Evolutionary conservation across 2,113 vertebrate genomes (phyloP).

Genomic region (Apodemus speciosus): DNA sequence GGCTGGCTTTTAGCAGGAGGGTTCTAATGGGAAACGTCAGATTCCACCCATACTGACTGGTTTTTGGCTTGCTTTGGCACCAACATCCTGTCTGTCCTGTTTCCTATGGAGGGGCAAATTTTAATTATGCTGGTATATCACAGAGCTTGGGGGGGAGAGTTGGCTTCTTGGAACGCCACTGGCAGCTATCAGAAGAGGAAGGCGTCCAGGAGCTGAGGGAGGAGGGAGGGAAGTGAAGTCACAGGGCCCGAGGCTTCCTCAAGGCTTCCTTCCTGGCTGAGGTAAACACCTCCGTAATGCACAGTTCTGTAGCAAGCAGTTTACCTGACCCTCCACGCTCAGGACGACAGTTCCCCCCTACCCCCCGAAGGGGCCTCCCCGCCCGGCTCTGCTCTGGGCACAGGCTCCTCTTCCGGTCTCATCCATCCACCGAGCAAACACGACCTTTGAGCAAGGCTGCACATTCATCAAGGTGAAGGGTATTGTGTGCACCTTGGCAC

Average conservation of each 20-base stretch:
- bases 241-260: constrained; percentile 26
- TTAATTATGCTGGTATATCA: constrained; percentile 21
- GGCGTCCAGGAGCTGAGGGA: background rate
- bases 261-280: constrained; percentile 42
- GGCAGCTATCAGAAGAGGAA: background rate
- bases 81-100: constrained; percentile 65
- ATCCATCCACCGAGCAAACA: background rate
- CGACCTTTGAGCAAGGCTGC: background rate
- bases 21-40: background rate
- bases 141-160: background rate
- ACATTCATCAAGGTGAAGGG: background rate
- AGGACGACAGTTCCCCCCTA: background rate
- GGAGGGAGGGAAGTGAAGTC: constrained; percentile 10
- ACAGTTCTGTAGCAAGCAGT: background rate
- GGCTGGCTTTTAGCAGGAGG: background rate
- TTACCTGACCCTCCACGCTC: constrained; percentile 28
- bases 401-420: background rate
- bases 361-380: background rate
- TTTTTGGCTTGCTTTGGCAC: constrained; percentile 53
- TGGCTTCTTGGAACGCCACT: background rate
- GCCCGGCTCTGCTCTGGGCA: background rate
- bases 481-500: background rate
- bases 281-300: background rate
- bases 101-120: constrained; percentile 58
- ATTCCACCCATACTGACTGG: constrained; percentile 29